These are phyloP conservation scores for Ophioninae sp. DNA, from an alignment of 2,888 invertebrate species.

Conservation along the genomic window DNA sequence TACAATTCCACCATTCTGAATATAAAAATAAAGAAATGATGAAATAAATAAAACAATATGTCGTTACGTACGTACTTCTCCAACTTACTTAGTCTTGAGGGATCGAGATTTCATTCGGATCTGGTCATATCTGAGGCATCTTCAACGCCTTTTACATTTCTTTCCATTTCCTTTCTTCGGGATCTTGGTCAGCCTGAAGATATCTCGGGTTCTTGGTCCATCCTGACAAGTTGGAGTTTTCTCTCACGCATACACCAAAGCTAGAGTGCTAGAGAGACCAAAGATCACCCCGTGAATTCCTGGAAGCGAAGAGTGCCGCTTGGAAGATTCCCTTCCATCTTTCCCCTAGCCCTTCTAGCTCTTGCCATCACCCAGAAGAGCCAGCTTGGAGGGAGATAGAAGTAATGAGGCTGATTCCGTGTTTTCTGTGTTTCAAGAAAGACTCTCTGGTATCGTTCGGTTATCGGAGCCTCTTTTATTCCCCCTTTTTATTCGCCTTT, in stretches of 20 bases:
- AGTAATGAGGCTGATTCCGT: slow-evolving; percentile 79
- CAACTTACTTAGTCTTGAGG: slow-evolving; percentile 4
- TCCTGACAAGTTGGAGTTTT: slow-evolving; percentile 67
- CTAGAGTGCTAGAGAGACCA: slow-evolving; percentile 69
- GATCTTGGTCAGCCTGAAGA: slow-evolving; percentile 40
- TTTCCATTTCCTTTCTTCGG: neutral
- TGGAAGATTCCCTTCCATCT: slow-evolving; percentile 40
- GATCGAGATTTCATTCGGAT: slow-evolving; percentile 55
- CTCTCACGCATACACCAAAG: slow-evolving; percentile 57
- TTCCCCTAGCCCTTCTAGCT: neutral
- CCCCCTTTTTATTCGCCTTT: slow-evolving; percentile 40
- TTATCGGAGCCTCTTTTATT: slow-evolving; percentile 73
- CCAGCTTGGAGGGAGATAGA: slow-evolving; percentile 72
- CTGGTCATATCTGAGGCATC: slow-evolving; percentile 52
- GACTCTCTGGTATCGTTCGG: slow-evolving; percentile 74
- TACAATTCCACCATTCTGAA: no score
- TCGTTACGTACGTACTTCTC: no score
- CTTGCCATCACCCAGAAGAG: slow-evolving; percentile 26
- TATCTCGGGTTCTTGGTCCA: slow-evolving; percentile 50
- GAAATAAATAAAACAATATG: no score
- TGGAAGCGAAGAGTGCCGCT: slow-evolving; percentile 73
- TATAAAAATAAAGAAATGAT: no score
- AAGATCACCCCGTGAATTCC: slow-evolving; percentile 76
- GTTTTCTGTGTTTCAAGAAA: slow-evolving; percentile 78
- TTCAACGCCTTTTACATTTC: slow-evolving; percentile 9